Evolutionary conservation across 1,140 invertebrate genomes (phyloP).

Genomic region (Procambarus virginalis): DNA sequence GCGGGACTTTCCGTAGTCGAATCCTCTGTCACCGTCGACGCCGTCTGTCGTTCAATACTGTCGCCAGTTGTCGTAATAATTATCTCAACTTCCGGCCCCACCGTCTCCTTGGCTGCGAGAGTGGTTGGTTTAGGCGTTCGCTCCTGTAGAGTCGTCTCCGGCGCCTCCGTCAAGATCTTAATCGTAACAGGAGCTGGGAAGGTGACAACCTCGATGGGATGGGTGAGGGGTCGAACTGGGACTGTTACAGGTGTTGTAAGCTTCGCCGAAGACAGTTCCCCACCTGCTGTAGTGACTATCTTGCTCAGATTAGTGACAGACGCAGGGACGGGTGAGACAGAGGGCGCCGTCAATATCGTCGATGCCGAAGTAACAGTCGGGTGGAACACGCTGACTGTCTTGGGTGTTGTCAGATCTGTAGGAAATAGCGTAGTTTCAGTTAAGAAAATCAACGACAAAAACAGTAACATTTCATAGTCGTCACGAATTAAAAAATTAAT

Average conservation of each 20-base stretch:
- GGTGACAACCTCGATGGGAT: neutral
- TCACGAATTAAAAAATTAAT: too few species aligned
- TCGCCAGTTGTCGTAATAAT: neutral
- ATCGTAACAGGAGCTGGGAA: neutral
- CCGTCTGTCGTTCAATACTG: neutral
- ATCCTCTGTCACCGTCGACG: neutral
- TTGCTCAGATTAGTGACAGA: too few species aligned
- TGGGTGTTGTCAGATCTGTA: neutral
- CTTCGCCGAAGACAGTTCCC: too few species aligned
- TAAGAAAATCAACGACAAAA: too few species aligned
- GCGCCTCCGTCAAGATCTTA: neutral
- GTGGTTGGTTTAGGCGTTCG: neutral
- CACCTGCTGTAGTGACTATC: too few species aligned
- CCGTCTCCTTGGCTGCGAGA: neutral
- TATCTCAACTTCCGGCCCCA: neutral
- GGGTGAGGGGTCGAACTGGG: neutral
- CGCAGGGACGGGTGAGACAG: neutral
- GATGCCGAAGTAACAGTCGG: neutral
- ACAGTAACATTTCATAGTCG: too few species aligned
- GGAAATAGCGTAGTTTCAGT: neutral
- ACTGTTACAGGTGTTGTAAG: neutral
- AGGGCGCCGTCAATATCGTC: neutral
- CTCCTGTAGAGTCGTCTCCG: neutral
- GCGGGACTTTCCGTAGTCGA: neutral
- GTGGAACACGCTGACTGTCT: neutral